Base-by-base conservation (phyloP, 2,888 invertebrate genomes). In the Eremobia ochroleuca region DNA sequence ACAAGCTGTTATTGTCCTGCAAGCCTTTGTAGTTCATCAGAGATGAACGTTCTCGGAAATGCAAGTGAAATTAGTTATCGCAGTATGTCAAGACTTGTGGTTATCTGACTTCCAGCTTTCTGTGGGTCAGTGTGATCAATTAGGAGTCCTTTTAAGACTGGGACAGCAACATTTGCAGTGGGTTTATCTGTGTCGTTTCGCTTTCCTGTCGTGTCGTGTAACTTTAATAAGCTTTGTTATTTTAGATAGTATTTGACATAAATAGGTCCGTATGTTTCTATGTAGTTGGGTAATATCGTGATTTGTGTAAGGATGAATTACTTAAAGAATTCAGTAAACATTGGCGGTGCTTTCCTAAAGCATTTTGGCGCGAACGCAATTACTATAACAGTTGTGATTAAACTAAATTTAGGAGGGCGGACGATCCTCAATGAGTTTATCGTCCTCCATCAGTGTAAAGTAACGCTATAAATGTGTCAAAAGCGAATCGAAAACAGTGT, bases 401-500 rank as follows among this genome's bases (percentile, higher is more conserved):
- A 70, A 75, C 59, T 67, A 73, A 68, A 77, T 75, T 81, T 73
- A 77, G 69, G 13, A 62, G 8, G 31, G 1, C 31, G 21, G 58
- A 34, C 52, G 68, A 64, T 69, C 52, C 55, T 77, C 76, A 79
- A 76, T 73, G 72, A 70, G 75, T 73, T 75, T 72, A 81, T 76
- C 68, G 79, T 40, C 81, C 79, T 80, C 77, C 76, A 76, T 85
- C 73, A 76, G 62, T 66, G 49, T 55, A 76, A 73, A 82, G 67
- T 82, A 82, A 73, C 68, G 75, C 81, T 81, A 82, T 70, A 85
- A 87, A 90, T 90, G 88, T 90, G 91, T 91, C 90, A 91, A 86
- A 92, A 92, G 87, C 88, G 84, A 87, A 88, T 89, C 89, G 90
- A 92, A 91, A 92, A 92, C 87, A 90, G 89, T 89, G 87, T 90